Conservation (phyloP, 2,888 invertebrate species). For the Tyria jacobaeae region DNA sequence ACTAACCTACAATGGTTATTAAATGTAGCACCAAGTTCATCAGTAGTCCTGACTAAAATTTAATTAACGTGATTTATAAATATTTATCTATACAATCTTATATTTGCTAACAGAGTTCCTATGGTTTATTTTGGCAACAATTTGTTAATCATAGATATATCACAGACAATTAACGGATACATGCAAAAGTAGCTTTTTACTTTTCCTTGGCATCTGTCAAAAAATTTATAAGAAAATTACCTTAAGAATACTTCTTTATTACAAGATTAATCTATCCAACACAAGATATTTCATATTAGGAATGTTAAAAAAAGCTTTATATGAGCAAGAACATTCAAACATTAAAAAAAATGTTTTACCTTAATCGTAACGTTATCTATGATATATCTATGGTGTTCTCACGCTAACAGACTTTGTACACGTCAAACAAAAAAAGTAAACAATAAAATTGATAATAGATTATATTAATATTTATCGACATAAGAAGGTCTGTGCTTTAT, state of each 20-base stretch:
- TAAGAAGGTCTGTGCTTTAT: background rate
- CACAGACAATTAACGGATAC: background rate
- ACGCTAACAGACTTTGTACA: constrained; percentile 22
- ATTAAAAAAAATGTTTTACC: too few relatives aligned
- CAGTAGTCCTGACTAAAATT: constrained; percentile 60
- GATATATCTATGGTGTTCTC: constrained; percentile 13
- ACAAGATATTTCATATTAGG: background rate
- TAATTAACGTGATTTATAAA: constrained; percentile 62
- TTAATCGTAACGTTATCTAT: background rate
- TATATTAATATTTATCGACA: background rate
- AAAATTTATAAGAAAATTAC: too few relatives aligned
- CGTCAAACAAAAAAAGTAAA: background rate
- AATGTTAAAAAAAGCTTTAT: background rate
- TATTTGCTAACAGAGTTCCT: constrained; percentile 40
- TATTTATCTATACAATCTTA: constrained; percentile 58
- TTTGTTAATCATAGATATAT: constrained; percentile 21
- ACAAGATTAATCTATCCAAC: background rate
- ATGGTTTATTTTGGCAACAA: constrained; percentile 48
- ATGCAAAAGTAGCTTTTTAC: too few relatives aligned
- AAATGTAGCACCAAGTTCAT: constrained; percentile 77
- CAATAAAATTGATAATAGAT: background rate
- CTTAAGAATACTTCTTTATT: background rate
- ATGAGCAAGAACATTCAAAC: too few relatives aligned
- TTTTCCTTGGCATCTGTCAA: too few relatives aligned
- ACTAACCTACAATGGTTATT: constrained; percentile 49